These are phyloP conservation scores for Sciaenops ocellatus DNA, from an alignment of 2,797 vertebrate species.

Conservation along the genomic window DNA sequence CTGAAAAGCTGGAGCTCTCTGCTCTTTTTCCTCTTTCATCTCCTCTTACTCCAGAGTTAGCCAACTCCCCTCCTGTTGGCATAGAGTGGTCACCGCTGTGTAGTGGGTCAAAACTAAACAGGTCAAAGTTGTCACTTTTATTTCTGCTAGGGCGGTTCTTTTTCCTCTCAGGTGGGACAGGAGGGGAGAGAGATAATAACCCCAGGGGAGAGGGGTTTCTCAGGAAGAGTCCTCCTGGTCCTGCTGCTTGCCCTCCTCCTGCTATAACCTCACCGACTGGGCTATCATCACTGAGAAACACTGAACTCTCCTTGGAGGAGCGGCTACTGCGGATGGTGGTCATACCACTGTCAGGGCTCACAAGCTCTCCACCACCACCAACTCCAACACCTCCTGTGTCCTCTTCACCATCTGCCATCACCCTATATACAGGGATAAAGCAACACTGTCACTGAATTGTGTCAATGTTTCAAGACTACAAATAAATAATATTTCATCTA, in stretches of 20 bases:
- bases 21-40: constrained; percentile 60
- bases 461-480: not conserved
- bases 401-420: constrained; percentile 76
- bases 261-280: constrained; percentile 87
- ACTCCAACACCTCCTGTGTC: constrained; percentile 64
- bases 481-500: not conserved
- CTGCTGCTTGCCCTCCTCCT: constrained; percentile 54
- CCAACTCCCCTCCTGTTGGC: constrained; percentile 78
- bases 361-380: constrained; percentile 86
- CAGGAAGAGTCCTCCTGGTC: constrained; percentile 77
- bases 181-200: constrained; percentile 81
- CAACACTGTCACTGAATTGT: not conserved
- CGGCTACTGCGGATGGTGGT: constrained; percentile 95
- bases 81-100: constrained; percentile 80
- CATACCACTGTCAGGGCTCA: constrained; percentile 96
- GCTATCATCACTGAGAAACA: constrained; percentile 96
- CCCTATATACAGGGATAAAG: constrained; percentile 60
- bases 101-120: constrained; percentile 90
- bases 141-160: constrained; percentile 77
- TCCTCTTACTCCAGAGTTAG: constrained; percentile 47
- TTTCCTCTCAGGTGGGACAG: constrained; percentile 86
- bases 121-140: constrained; percentile 85
- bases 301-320: constrained; percentile 96
- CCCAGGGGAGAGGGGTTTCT: constrained; percentile 89
- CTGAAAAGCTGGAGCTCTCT: constrained; percentile 82